A percentile compares a stretch with the other conserved stretches of the same genome.
Conservation (phyloP, 2,888 invertebrate genomes). For the Aspidiotus destructor region DNA sequence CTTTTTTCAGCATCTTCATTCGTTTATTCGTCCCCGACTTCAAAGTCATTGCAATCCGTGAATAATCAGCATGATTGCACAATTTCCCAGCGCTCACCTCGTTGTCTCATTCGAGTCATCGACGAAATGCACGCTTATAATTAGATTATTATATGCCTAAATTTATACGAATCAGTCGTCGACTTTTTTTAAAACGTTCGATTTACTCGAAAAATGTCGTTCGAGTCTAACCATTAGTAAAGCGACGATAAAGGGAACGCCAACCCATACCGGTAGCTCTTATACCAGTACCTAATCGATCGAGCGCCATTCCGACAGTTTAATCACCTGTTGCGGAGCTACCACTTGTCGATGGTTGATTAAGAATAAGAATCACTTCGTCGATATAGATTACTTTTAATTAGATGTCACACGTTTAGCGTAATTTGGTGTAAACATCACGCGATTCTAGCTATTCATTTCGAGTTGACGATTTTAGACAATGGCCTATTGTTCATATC, state of each 20-base stretch:
- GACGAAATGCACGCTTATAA: background rate
- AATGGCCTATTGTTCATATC: slow-evolving; percentile 12
- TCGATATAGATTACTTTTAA: slow-evolving; percentile 3
- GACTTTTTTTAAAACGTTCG: background rate
- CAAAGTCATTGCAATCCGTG: slow-evolving; percentile 4
- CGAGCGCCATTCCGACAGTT: background rate
- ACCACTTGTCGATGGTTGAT: background rate
- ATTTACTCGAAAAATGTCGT: slow-evolving; percentile 1
- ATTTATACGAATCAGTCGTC: slow-evolving; percentile 1
- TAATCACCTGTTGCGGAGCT: too few relatives aligned
- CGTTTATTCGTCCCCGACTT: background rate
- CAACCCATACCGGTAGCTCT: background rate
- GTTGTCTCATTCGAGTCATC: background rate
- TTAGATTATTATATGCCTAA: background rate
- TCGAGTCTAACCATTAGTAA: background rate
- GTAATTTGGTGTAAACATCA: slow-evolving; percentile 9
- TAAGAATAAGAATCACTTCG: background rate
- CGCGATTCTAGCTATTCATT: background rate
- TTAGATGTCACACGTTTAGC: slow-evolving; percentile 11
- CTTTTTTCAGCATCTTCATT: too few relatives aligned
- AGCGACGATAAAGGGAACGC: background rate
- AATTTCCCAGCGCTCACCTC: background rate
- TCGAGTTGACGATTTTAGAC: background rate
- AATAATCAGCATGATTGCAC: background rate
- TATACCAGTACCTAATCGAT: background rate